Evolutionary conservation across 2,888 invertebrate species (phyloP).

Genomic region (Andricus quercusramuli): DNA sequence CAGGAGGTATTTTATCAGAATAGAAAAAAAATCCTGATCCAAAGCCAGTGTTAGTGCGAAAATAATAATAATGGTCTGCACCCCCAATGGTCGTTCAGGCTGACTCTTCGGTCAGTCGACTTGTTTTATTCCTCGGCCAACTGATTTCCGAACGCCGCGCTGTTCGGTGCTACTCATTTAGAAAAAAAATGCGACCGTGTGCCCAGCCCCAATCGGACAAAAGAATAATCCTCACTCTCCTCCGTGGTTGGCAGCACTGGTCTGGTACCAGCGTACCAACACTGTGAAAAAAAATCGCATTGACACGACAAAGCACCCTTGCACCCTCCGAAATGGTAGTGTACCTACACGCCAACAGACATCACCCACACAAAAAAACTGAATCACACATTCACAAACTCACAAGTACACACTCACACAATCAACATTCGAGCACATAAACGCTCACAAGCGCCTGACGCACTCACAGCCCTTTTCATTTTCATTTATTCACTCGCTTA

Average conservation of each 20-base stretch:
- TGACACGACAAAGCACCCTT: conserved; percentile 24
- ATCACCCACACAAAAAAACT: conserved; percentile 14
- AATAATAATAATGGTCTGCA: conserved; percentile 25
- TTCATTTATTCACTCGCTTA: conserved; percentile 64
- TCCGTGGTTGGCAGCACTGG: conserved; percentile 23
- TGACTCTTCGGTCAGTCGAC: conserved; percentile 29
- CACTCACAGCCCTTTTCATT: conserved; percentile 58
- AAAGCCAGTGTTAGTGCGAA: background rate
- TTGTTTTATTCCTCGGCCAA: conserved; percentile 49
- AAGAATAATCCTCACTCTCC: conserved; percentile 29
- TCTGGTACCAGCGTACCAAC: conserved; percentile 25
- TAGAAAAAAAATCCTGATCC: background rate
- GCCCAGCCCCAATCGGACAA: conserved; percentile 36
- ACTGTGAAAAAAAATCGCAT: conserved; percentile 19
- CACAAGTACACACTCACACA: background rate
- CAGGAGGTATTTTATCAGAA: background rate
- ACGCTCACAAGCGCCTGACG: conserved; percentile 48
- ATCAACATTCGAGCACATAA: conserved; percentile 36
- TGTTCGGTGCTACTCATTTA: conserved; percentile 53
- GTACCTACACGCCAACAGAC: conserved; percentile 29
- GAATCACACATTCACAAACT: background rate
- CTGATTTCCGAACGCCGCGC: conserved; percentile 59
- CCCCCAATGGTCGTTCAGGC: conserved; percentile 3
- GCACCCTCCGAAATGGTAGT: conserved; percentile 12
- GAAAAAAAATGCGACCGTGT: conserved; percentile 47